phyloP scores from a whole-genome alignment of 2,113 vertebrate genomes.

The Sminthopsis crassicaudata region DNA sequence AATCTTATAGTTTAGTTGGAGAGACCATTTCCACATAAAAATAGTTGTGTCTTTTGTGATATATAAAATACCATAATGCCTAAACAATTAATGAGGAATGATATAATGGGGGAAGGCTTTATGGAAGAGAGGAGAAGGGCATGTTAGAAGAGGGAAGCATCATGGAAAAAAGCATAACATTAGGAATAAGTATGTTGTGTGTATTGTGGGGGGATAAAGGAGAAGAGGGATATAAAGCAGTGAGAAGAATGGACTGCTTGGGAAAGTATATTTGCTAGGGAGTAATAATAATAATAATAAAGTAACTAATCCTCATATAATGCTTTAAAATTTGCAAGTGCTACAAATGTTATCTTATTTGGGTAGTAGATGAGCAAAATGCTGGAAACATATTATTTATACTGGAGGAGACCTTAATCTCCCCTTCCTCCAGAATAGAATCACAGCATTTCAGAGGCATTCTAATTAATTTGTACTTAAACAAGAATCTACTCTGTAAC shows the following conservation, averaged over 20 bases:
- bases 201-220: background rate
- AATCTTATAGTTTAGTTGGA: background rate
- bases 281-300: background rate
- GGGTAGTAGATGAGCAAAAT: background rate
- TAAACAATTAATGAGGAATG: background rate
- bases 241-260: background rate
- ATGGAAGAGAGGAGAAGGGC: constrained; percentile 22
- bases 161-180: background rate
- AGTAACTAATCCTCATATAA: background rate
- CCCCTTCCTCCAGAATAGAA: background rate
- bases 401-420: background rate
- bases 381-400: background rate
- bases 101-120: background rate
- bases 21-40: background rate
- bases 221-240: background rate
- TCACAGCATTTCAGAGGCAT: background rate
- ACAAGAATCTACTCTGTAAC: background rate
- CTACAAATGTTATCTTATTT: background rate
- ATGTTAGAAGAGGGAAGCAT: background rate
- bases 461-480: background rate
- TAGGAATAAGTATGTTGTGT: background rate
- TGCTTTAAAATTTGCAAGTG: background rate
- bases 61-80: background rate
- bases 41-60: constrained; percentile 23
- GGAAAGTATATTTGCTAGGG: background rate